Evolutionary conservation across 2,113 vertebrate genomes (phyloP).

Genomic region (Dolichallabes microphthalmus): DNA sequence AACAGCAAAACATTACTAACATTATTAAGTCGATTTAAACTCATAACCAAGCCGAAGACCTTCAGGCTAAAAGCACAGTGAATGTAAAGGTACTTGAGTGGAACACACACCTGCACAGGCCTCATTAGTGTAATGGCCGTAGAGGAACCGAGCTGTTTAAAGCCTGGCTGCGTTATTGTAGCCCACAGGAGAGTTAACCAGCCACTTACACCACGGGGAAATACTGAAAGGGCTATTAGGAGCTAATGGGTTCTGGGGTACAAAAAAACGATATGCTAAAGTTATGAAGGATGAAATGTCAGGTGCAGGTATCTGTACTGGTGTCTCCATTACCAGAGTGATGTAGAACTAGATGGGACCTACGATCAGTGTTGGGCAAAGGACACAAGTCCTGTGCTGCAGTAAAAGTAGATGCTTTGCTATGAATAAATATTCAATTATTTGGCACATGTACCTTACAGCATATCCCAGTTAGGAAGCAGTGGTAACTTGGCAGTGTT

Average conservation of each 20-base stretch:
- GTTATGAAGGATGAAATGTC: background rate
- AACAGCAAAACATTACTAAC: background rate
- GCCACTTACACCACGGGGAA: background rate
- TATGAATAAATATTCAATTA: too few relatives aligned
- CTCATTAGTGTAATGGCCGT: slow-evolving; percentile 33
- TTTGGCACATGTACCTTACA: too few relatives aligned
- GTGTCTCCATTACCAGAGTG: background rate
- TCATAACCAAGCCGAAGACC: background rate
- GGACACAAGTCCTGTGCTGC: too few relatives aligned
- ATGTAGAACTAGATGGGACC: background rate
- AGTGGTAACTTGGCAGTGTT: too few relatives aligned
- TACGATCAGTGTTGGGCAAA: background rate
- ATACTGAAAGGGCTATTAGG: background rate
- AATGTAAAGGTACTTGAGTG: background rate
- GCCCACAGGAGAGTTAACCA: slow-evolving; percentile 24
- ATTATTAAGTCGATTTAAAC: background rate
- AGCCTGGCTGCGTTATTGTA: slow-evolving; percentile 32
- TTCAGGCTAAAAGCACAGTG: background rate
- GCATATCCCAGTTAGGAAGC: too few relatives aligned
- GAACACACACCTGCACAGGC: slow-evolving; percentile 4
- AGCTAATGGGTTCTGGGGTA: background rate
- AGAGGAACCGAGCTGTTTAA: slow-evolving; percentile 24
- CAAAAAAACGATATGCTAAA: background rate
- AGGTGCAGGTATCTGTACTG: background rate
- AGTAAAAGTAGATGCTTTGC: too few relatives aligned